Evolutionary conservation across 2,888 invertebrate species (phyloP).

Genomic region (Auanema freiburgensis): DNA sequence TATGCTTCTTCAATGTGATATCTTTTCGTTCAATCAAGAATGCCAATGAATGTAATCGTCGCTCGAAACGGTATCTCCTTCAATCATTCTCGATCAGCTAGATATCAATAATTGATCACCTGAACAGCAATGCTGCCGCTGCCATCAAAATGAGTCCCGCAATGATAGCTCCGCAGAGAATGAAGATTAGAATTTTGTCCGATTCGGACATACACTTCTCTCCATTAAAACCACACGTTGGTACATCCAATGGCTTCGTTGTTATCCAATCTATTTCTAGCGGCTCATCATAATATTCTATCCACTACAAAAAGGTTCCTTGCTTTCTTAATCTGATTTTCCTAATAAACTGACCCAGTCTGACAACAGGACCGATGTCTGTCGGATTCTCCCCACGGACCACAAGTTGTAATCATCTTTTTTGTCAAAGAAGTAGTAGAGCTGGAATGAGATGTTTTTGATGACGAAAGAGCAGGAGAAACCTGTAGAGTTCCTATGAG

Average conservation of each 20-base stretch:
- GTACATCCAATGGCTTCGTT: constrained; percentile 22
- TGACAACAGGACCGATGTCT: background rate
- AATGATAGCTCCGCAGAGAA: constrained; percentile 23
- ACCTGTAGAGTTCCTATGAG: constrained; percentile 29
- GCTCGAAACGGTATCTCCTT: constrained; percentile 39
- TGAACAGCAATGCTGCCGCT: constrained; percentile 26
- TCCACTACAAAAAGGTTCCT: background rate
- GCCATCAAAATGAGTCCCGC: constrained; percentile 24
- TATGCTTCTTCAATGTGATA: constrained; percentile 39
- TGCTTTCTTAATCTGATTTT: background rate
- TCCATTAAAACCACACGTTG: constrained; percentile 32
- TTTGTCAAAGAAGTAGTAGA: constrained; percentile 22
- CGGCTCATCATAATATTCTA: background rate
- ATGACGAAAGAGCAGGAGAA: constrained; percentile 6
- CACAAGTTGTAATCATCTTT: constrained; percentile 4
- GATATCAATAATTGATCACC: constrained; percentile 8
- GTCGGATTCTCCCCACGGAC: background rate
- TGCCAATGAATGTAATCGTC: constrained; percentile 31
- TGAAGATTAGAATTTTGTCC: constrained; percentile 25
- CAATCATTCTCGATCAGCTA: background rate
- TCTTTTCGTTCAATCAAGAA: constrained; percentile 38
- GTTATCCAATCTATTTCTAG: constrained; percentile 5
- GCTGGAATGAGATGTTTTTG: background rate
- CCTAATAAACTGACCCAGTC: background rate
- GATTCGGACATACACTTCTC: constrained; percentile 26